Evolutionary conservation across 2,113 vertebrate genomes (phyloP).

Genomic region (Hyla sarda): DNA sequence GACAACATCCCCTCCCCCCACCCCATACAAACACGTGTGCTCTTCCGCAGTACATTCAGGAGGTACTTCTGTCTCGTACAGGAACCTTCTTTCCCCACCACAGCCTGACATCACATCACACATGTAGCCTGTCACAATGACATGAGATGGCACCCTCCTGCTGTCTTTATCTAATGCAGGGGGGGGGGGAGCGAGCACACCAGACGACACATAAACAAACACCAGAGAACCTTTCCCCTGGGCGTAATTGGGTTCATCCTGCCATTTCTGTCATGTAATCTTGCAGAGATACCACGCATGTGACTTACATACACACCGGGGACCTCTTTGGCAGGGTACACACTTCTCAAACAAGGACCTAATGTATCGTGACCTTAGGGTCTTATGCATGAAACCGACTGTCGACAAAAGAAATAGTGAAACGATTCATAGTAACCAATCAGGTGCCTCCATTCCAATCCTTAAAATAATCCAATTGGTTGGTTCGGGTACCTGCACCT

Average conservation of each 20-base stretch:
- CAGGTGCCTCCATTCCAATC: too few relatives aligned
- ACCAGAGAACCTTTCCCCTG: background rate
- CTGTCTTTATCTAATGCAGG: background rate
- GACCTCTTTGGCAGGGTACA: background rate
- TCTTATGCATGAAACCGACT: background rate
- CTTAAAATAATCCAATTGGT: too few relatives aligned
- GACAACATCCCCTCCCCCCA: background rate
- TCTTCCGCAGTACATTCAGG: background rate
- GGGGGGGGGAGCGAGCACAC: background rate
- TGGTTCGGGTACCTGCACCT: too few relatives aligned
- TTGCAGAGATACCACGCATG: background rate
- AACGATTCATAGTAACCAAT: background rate
- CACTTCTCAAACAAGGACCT: background rate
- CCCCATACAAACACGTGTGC: background rate
- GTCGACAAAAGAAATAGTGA: background rate
- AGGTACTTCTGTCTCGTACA: background rate
- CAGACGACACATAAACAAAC: conserved; percentile 19
- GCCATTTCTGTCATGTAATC: background rate
- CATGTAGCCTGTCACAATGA: background rate
- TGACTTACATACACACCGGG: background rate
- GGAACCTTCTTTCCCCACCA: background rate
- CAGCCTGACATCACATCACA: background rate
- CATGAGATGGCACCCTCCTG: background rate
- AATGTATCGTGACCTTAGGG: background rate
- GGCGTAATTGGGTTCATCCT: background rate